These are phyloP conservation scores for Holocentrus rufus DNA, from an alignment of 2,797 vertebrate genomes.

Conservation along the genomic window DNA sequence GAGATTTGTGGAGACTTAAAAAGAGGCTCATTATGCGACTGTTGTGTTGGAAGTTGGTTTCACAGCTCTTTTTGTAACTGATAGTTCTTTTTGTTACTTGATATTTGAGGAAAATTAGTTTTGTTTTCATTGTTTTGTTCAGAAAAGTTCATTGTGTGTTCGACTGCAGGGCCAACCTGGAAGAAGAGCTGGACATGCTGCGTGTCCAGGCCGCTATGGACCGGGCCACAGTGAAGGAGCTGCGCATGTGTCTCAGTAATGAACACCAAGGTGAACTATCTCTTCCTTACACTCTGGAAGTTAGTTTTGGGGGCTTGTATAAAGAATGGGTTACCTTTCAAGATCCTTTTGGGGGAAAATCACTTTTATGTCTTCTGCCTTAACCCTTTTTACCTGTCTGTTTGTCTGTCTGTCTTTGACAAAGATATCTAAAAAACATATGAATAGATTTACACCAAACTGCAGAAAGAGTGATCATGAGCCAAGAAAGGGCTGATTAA, in stretches of 20 bases:
- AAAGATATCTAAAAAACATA: too few species aligned
- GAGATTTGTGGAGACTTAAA: constrained; percentile 46
- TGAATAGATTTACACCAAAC: too few species aligned
- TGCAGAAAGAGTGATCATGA: too few species aligned
- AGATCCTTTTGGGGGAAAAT: not conserved
- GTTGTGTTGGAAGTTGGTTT: constrained; percentile 7
- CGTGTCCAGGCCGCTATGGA: constrained; percentile 82
- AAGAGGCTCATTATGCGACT: constrained; percentile 31
- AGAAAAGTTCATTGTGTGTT: constrained; percentile 33
- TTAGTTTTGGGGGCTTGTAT: too few species aligned
- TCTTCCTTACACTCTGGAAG: not conserved
- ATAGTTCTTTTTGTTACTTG: constrained; percentile 5
- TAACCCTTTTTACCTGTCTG: not conserved
- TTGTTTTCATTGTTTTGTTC: constrained; percentile 1
- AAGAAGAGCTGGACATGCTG: constrained; percentile 88
- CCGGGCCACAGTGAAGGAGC: constrained; percentile 82
- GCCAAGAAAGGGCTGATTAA: too few species aligned
- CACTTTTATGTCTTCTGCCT: not conserved
- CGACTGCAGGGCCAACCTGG: constrained; percentile 81
- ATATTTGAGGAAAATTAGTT: constrained; percentile 7
- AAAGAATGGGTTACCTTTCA: not conserved
- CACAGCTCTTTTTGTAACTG: not conserved
- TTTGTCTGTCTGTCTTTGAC: too few species aligned
- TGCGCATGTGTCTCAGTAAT: constrained; percentile 78
- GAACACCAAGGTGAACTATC: constrained; percentile 79